These are phyloP conservation scores for Tribolium freemani DNA, from an alignment of 2,888 invertebrate species.

Conservation along the genomic window DNA sequence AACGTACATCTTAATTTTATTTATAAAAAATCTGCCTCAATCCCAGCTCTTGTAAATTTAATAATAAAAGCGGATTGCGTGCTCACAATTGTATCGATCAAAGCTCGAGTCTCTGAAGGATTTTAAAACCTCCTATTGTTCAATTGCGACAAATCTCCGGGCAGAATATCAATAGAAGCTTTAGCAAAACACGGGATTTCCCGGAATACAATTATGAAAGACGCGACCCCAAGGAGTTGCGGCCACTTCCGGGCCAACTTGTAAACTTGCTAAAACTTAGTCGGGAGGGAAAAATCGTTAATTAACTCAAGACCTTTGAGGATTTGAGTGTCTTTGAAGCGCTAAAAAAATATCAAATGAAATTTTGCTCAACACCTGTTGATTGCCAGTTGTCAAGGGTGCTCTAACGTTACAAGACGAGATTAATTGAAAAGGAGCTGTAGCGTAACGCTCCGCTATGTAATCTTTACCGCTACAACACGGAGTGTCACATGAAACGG, in stretches of 20 bases:
- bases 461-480: conserved; percentile 17
- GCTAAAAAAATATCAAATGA: no score
- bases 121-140: not conserved
- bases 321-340: no score
- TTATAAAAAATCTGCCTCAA: not conserved
- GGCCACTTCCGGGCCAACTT: no score
- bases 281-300: not conserved
- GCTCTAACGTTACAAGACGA: conserved; percentile 10
- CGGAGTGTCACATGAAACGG: conserved; percentile 21
- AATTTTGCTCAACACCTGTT: conserved; percentile 1
- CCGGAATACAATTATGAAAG: not conserved
- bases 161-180: not conserved
- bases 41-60: not conserved
- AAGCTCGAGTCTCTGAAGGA: not conserved
- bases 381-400: not conserved
- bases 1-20: not conserved
- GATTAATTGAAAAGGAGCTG: conserved; percentile 21
- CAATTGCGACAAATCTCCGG: not conserved
- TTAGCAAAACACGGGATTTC: not conserved
- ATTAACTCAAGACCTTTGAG: no score
- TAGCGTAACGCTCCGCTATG: conserved; percentile 28
- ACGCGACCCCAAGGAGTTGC: no score
- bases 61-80: not conserved
- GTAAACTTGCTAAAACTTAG: no score
- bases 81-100: not conserved